Percentiles rank a stretch among this genome's conserved stretches.
Conservation (phyloP, 1,140 invertebrate genomes). For the Rhagoletis pomonella region DNA sequence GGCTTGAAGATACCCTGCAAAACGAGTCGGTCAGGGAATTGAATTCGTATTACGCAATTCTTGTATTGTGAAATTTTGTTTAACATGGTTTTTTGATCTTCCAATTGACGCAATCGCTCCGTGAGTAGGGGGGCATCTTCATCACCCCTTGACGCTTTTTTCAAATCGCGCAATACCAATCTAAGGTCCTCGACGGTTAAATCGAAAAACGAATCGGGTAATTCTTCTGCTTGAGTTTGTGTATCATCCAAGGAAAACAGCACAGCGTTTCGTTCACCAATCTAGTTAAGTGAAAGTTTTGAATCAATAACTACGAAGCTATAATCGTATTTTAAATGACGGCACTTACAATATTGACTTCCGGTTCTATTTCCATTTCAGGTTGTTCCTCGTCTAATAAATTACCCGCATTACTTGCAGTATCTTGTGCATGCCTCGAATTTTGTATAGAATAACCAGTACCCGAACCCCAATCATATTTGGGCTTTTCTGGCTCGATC, state of each 20-base stretch:
- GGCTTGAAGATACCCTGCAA: conserved; percentile 87
- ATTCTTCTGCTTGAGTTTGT: conserved; percentile 78
- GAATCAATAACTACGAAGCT: not conserved
- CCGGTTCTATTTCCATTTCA: conserved; percentile 55
- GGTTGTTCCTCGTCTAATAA: conserved; percentile 55
- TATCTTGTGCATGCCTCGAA: conserved; percentile 36
- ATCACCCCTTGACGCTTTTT: conserved; percentile 77
- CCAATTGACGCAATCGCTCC: conserved; percentile 77
- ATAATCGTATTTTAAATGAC: not conserved
- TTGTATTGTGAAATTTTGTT: conserved; percentile 81
- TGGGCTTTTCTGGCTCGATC: conserved; percentile 52
- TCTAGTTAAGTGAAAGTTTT: conserved; percentile 67
- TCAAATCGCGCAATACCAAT: conserved; percentile 82
- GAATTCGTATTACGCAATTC: conserved; percentile 83
- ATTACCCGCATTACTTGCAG: conserved; percentile 43
- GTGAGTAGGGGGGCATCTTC: conserved; percentile 83
- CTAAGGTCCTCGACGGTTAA: conserved; percentile 86
- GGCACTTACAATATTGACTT: conserved; percentile 61
- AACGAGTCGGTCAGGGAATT: conserved; percentile 87
- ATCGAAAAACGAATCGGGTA: conserved; percentile 90
- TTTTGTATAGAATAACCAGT: conserved; percentile 63
- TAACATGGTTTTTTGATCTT: conserved; percentile 78
- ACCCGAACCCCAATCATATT: conserved; percentile 69
- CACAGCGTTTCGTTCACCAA: conserved; percentile 82
- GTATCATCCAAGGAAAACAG: conserved; percentile 80